Base-by-base conservation (phyloP, 2,113 vertebrate species). In the Egretta garzetta region DNA sequence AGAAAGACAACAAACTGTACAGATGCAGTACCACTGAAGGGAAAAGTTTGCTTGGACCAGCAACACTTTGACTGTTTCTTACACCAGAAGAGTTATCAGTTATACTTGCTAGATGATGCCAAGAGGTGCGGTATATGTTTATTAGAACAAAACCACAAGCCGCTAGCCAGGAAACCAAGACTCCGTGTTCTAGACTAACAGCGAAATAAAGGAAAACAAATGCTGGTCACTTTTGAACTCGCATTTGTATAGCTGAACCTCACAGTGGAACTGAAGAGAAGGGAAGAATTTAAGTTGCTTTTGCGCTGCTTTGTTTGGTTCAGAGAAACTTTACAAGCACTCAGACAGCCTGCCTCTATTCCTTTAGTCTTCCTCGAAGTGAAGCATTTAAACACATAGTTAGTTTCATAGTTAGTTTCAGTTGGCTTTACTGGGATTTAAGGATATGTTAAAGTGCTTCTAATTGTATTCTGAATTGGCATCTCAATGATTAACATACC, bases 191-290 rank as follows among this genome's bases (percentile, higher is more conserved):
- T 27, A 39, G 16, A 37, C 9, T 64, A n/a, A 22, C 1, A 72
- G 8, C 6, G 23, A 81, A 91, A 88, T 14, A 87, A 74, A 67
- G 14, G 56, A 4, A 79, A 80, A 64, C 67, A 80, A 55, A 58
- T 4, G 15, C 39, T 84, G 10, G 12, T n/a, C 30, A 12, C 41
- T 74, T 85, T 15, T 55, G 59, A 67, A 47, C 14, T 50, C 4
- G 0, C 3, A 10, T 55, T 86, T 64, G 15, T 28, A 26, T 11
- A 59, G 19, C 22, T 35, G 35, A 82, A n/a, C 22, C 37, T 70
- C 1, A 0, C 0, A 66, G 49, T 11, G 33, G 53, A 80, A 52
- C 17, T 67, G 35, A 19, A 45, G 19, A 71, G 50, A 82, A 41
- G 19, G 28, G 32, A 68, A 73, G 35, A 76, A 92, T 47, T 76